Percentiles rank a stretch among this genome's conserved stretches.
phyloP scores from a whole-genome alignment of 2,888 invertebrate genomes.

The Halocaridina rubra region DNA sequence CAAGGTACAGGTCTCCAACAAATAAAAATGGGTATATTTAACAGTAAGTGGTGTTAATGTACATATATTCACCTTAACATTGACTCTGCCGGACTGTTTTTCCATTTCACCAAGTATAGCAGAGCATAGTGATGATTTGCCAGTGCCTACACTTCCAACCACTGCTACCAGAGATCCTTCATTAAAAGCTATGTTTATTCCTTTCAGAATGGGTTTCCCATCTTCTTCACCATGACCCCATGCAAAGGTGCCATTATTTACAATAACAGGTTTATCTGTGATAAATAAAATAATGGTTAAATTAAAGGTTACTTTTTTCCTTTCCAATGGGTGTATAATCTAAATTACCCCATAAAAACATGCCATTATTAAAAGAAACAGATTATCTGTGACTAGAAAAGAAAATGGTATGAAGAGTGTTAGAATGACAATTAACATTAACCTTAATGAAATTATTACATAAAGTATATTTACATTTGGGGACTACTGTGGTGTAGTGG shows the following conservation, averaged over 20 bases:
- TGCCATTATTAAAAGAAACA: too few species aligned
- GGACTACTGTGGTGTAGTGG: too few species aligned
- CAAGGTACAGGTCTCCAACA: too few species aligned
- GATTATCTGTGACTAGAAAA: too few species aligned
- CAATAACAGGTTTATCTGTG: slow-evolving; percentile 80
- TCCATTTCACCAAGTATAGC: slow-evolving; percentile 74
- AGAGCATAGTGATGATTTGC: slow-evolving; percentile 88
- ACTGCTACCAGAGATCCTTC: slow-evolving; percentile 82
- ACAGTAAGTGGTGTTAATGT: not conserved
- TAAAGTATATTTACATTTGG: not conserved
- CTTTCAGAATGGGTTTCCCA: slow-evolving; percentile 76
- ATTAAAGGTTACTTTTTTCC: too few species aligned
- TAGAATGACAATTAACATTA: not conserved
- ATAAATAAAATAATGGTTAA: not conserved
- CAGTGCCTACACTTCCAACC: slow-evolving; percentile 89
- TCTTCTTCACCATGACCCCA: slow-evolving; percentile 81
- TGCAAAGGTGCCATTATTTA: slow-evolving; percentile 88
- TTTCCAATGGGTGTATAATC: too few species aligned
- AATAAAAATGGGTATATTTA: not conserved
- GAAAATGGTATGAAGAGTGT: not conserved
- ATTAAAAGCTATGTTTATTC: slow-evolving; percentile 80
- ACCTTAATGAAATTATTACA: too few species aligned
- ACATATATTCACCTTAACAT: slow-evolving; percentile 62
- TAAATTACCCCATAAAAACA: too few species aligned
- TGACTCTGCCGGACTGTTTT: slow-evolving; percentile 65